Percentiles rank a stretch among this genome's conserved stretches.
Conservation (phyloP, 1,140 invertebrate species). For the Drosophila bocqueti region DNA sequence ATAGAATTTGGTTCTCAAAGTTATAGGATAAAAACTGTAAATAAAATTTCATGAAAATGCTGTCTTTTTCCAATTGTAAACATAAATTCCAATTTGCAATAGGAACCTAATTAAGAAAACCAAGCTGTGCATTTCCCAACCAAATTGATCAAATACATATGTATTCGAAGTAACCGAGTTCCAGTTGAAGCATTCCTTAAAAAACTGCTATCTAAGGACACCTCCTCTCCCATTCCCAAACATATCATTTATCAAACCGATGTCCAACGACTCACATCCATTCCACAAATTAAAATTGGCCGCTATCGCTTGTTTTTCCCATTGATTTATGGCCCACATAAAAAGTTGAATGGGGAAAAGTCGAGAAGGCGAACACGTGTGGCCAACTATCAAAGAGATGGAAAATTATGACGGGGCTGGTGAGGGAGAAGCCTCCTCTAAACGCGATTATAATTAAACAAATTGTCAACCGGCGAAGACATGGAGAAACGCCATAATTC, state of each 20-base stretch:
- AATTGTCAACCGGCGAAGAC: slow-evolving; percentile 56
- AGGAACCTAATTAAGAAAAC: no score
- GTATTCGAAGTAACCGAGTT: neutral
- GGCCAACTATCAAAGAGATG: slow-evolving; percentile 29
- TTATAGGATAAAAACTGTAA: no score
- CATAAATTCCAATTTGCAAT: neutral
- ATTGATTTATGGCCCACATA: slow-evolving; percentile 65
- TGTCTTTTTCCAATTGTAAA: neutral
- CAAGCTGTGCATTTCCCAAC: neutral
- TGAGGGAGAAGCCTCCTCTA: slow-evolving; percentile 24
- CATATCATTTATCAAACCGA: slow-evolving; percentile 20
- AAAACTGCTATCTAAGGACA: neutral
- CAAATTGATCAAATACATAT: neutral
- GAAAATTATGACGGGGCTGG: slow-evolving; percentile 20
- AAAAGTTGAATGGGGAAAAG: slow-evolving; percentile 38
- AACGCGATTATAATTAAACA: slow-evolving; percentile 50
- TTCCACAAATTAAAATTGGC: slow-evolving; percentile 46
- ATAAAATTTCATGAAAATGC: no score
- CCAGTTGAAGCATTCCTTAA: neutral
- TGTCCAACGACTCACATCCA: slow-evolving; percentile 14
- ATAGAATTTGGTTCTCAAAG: neutral
- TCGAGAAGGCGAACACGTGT: slow-evolving; percentile 46
- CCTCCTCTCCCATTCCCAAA: neutral
- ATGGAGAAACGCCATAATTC: slow-evolving; percentile 40
- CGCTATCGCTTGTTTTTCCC: slow-evolving; percentile 44